Conservation (phyloP, 2,113 vertebrate genomes). For the Onychorhynchus coronatus region DNA sequence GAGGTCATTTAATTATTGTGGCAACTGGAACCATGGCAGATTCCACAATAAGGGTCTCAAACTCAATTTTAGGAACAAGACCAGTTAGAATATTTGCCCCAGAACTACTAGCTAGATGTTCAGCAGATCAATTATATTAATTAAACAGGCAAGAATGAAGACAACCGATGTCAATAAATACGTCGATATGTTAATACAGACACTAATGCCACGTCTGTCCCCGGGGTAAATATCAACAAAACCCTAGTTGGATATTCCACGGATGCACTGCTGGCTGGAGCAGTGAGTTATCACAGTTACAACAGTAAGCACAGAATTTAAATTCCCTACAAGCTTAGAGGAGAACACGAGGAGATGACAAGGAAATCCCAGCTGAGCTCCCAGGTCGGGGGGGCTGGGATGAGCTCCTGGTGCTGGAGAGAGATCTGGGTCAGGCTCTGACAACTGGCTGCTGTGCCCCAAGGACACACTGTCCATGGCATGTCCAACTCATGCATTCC, state of each 20-base stretch:
- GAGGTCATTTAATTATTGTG: neutral
- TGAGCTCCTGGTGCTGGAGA: neutral
- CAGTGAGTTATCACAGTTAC: neutral
- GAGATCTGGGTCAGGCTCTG: too few relatives aligned
- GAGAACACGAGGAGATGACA: neutral
- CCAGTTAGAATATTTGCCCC: neutral
- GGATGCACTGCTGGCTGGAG: neutral
- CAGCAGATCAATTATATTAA: slow-evolving; percentile 25
- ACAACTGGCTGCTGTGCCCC: neutral
- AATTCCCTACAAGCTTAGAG: neutral
- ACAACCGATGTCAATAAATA: neutral
- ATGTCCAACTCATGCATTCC: too few relatives aligned
- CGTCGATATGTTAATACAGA: neutral
- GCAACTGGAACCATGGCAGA: neutral
- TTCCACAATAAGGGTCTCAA: neutral
- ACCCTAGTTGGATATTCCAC: neutral
- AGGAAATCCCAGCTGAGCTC: neutral
- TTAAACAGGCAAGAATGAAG: slow-evolving; percentile 9
- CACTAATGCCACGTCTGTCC: neutral
- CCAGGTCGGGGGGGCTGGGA: neutral
- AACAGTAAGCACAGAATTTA: neutral
- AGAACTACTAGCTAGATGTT: slow-evolving; percentile 7
- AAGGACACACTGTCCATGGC: neutral
- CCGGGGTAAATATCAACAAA: neutral
- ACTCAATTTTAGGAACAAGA: neutral